These are phyloP conservation scores for Taenaris catops DNA, from an alignment of 2,888 invertebrate species.

Conservation along the genomic window DNA sequence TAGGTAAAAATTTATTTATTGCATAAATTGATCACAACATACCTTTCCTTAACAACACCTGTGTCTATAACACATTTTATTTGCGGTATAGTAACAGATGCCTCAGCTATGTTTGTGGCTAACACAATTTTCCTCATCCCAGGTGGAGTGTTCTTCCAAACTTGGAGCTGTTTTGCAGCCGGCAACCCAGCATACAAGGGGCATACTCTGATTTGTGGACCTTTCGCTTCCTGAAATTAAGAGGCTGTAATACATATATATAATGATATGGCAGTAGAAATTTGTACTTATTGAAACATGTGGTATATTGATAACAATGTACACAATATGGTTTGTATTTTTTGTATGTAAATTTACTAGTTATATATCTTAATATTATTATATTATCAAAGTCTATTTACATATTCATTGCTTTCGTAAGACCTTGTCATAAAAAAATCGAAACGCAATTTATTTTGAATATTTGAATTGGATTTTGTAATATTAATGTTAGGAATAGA, in stretches of 20 bases:
- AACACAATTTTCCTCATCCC: conserved; percentile 94
- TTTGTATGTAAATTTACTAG: too few relatives aligned
- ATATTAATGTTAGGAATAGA: too few relatives aligned
- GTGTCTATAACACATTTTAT: conserved; percentile 95
- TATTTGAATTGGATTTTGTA: too few relatives aligned
- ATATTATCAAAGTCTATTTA: too few relatives aligned
- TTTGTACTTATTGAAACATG: neutral
- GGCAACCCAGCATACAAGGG: conserved; percentile 96
- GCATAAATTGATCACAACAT: too few relatives aligned
- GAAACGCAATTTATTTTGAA: too few relatives aligned
- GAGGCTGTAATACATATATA: conserved; percentile 31
- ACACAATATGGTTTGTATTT: too few relatives aligned
- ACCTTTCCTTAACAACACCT: conserved; percentile 94
- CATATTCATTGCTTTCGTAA: too few relatives aligned
- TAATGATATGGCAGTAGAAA: conserved; percentile 1
- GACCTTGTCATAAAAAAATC: too few relatives aligned
- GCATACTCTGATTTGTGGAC: conserved; percentile 86
- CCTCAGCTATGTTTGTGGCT: conserved; percentile 98
- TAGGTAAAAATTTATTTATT: too few relatives aligned
- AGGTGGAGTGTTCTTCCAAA: conserved; percentile 86
- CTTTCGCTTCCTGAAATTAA: conserved; percentile 72
- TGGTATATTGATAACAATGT: too few relatives aligned
- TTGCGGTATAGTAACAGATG: conserved; percentile 96
- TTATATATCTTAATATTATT: too few relatives aligned
- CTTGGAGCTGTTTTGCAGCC: conserved; percentile 91